These are phyloP conservation scores for Chondrilla cf. caribensis DNA, from an alignment of 37 sponge, comb jelly and placozoan species.

Conservation along the genomic window DNA sequence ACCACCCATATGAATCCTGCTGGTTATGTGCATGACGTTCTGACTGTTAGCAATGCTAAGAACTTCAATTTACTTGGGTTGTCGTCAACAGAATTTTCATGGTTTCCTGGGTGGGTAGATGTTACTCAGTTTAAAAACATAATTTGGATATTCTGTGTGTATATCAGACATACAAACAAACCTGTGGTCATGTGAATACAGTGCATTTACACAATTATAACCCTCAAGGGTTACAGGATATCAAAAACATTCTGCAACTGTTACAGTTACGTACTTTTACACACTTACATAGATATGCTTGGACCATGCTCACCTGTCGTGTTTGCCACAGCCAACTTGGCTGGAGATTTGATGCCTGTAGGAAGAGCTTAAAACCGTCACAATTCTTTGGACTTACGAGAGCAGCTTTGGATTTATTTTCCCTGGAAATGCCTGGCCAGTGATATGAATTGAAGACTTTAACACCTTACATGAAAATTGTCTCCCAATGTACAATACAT, in stretches of 20 bases:
- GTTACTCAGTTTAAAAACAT: too few relatives aligned
- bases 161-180: too few relatives aligned
- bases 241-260: too few relatives aligned
- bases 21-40: conserved; percentile 87
- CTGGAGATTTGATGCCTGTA: conserved; percentile 75
- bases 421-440: too few relatives aligned
- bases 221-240: too few relatives aligned
- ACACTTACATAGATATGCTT: conserved; percentile 85
- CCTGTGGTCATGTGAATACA: too few relatives aligned
- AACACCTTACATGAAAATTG: too few relatives aligned
- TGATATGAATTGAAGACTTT: too few relatives aligned
- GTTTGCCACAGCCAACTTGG: conserved; percentile 73
- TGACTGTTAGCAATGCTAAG: conserved; percentile 65
- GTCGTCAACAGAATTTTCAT: conserved; percentile 68
- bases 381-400: conserved; percentile 76
- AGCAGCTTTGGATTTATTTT: background rate
- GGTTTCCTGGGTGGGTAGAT: conserved; percentile 95
- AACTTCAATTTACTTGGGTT: conserved; percentile 30
- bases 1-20: conserved; percentile 86
- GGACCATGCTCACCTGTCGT: conserved; percentile 79
- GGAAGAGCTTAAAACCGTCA: conserved; percentile 40
- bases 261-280: too few relatives aligned
- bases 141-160: background rate
- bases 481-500: too few relatives aligned
- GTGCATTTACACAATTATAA: too few relatives aligned